Evolutionary conservation across 2,113 vertebrate genomes (phyloP).

Genomic region (Rhinolophus ferrumequinum): DNA sequence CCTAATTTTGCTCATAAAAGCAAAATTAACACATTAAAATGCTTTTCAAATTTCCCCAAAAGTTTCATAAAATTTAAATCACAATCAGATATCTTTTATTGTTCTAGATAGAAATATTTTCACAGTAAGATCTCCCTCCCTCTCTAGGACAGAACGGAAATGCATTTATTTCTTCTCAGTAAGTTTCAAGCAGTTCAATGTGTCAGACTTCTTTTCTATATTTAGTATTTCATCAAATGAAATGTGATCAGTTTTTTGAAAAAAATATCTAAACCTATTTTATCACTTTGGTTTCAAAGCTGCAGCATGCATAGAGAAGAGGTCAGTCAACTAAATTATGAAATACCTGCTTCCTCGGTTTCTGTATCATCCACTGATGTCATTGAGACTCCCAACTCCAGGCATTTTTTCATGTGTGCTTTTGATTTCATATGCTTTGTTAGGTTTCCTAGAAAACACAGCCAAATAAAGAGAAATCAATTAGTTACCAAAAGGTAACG

Average conservation of each 20-base stretch:
- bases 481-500: background rate
- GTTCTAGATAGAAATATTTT: background rate
- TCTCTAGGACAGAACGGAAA: constrained; percentile 28
- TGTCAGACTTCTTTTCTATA: constrained; percentile 46
- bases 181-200: constrained; percentile 47
- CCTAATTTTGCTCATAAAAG: background rate
- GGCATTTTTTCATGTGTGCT: constrained; percentile 99
- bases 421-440: constrained; percentile 99
- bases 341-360: constrained; percentile 94
- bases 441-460: constrained; percentile 92
- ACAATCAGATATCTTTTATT: background rate
- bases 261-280: constrained; percentile 65
- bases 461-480: background rate
- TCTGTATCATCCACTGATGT: constrained; percentile 95
- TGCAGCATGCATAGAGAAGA: constrained; percentile 57
- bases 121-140: background rate
- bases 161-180: constrained; percentile 9
- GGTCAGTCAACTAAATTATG: constrained; percentile 49
- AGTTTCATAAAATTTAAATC: constrained; percentile 23
- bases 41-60: background rate
- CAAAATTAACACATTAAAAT: constrained; percentile 9
- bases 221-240: constrained; percentile 69
- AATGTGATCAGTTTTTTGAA: background rate
- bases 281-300: constrained; percentile 49
- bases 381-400: constrained; percentile 98